Evolutionary conservation across 2,888 invertebrate genomes (phyloP), one percentile per base, ranked within the genome.

Genomic region (Athripsodes cinereus): DNA sequence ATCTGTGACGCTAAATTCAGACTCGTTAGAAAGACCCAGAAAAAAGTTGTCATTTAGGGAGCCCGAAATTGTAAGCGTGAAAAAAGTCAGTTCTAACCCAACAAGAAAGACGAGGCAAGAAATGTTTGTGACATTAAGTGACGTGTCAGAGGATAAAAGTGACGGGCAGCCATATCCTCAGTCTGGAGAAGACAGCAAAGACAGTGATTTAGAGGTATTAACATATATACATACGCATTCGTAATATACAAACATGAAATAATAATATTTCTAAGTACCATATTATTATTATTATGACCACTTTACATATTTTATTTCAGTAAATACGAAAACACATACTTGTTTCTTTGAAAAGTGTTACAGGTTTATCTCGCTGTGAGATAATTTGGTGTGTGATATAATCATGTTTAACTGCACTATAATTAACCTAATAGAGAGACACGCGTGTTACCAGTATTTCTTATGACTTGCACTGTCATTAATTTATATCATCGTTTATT

Each of bases 21-120:
- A 78, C 51, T 61, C 66, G 21, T 70, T 70, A 65, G 85, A 82
- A 68, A 77, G 86, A 66, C 90, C 91, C 0, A 79, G 91, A 55
- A 93, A 93, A 71, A 93, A 92, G 71, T 75, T 93, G 11, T 92
- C 92, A 8, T 93, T 93, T 72, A 85, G 90, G 60, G 92, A 92
- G 68, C 92, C 92, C 2, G 90, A 90, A 73, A 86, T 88, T 52
- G 78, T 85, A 62, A 71, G 69, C 55, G 69, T 70, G 19, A 52
- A 63, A 21, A 55, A 57, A 16, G 73, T 3, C 55, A 34, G 52
- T 2, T 31, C 55, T 2, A 50, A 31, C 21, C 46, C 73, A 22
- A 74, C 74, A 16, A 71, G 78, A 11, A 76, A 76, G n/a, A 68
- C 71, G 62, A 77, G 76, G 64, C 67, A 52, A 13, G 57, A 57